These are phyloP conservation scores for Takifugu ocellatus DNA, from an alignment of 2,797 vertebrate genomes.

Conservation along the genomic window DNA sequence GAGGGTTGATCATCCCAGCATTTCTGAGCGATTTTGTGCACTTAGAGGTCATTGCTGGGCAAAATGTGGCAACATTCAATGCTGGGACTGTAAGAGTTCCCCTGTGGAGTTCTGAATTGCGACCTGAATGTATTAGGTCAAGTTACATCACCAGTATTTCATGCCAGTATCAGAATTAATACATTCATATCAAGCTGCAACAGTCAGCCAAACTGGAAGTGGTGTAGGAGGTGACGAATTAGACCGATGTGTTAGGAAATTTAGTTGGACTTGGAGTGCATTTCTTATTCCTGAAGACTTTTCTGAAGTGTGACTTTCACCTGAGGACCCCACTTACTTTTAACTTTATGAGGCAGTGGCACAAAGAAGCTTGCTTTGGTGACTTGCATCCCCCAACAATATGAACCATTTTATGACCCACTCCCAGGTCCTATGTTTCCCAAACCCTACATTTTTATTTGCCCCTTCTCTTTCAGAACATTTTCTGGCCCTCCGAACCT, in stretches of 20 bases:
- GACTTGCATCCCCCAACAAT: no score
- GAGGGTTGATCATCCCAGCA: not conserved
- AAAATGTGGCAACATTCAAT: not conserved
- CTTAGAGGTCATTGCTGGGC: not conserved
- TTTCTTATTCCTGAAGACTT: no score
- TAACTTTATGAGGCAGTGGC: no score
- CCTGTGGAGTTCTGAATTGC: constrained; percentile 3
- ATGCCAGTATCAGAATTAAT: constrained; percentile 12
- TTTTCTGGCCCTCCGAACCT: no score
- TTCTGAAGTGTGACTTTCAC: no score
- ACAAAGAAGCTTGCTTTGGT: no score
- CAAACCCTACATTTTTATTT: no score
- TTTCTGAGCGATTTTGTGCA: constrained; percentile 6
- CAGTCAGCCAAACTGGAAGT: not conserved
- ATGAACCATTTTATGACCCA: no score
- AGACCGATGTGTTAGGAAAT: constrained; percentile 12
- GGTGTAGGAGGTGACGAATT: constrained; percentile 8
- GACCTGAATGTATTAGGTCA: constrained; percentile 24
- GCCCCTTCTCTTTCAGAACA: no score
- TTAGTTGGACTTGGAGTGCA: no score
- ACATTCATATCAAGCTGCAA: constrained; percentile 16
- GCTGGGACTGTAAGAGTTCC: constrained; percentile 6
- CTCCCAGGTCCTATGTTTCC: no score
- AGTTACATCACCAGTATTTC: constrained; percentile 16
- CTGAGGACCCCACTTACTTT: no score